Conservation (phyloP, 2,113 vertebrate genomes). For the Pterophyllum scalare region DNA sequence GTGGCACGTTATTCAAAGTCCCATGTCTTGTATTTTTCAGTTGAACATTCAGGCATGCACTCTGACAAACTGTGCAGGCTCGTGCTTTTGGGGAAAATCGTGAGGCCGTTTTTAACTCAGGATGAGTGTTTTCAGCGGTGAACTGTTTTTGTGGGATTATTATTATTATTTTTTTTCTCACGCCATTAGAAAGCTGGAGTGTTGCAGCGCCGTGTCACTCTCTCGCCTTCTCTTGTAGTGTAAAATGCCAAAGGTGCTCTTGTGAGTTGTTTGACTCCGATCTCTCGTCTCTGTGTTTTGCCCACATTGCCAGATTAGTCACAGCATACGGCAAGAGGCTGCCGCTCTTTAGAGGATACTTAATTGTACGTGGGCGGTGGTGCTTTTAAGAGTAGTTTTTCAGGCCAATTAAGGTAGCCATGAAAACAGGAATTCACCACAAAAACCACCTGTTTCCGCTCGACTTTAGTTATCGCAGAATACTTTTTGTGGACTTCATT, state of each 20-base stretch:
- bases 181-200: slow-evolving; percentile 23
- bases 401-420: slow-evolving; percentile 66
- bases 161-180: slow-evolving; percentile 21
- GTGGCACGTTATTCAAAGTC: not conserved
- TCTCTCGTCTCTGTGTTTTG: slow-evolving; percentile 69
- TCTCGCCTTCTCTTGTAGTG: slow-evolving; percentile 39
- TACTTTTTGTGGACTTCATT: not conserved
- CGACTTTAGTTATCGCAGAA: not conserved
- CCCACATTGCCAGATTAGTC: slow-evolving; percentile 79
- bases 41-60: not conserved
- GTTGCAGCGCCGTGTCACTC: slow-evolving; percentile 17
- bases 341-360: slow-evolving; percentile 66
- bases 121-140: slow-evolving; percentile 23
- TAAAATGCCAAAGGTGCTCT: slow-evolving; percentile 64
- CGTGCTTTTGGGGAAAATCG: not conserved
- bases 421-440: slow-evolving; percentile 65
- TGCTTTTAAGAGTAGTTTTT: slow-evolving; percentile 68
- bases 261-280: slow-evolving; percentile 63
- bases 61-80: not conserved
- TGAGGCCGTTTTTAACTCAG: not conserved
- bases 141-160: slow-evolving; percentile 1
- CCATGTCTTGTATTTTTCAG: not conserved
- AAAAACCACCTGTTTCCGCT: slow-evolving; percentile 27
- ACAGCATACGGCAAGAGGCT: slow-evolving; percentile 63
- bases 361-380: slow-evolving; percentile 76